A percentile compares a stretch with the other conserved stretches of the same genome.
phyloP scores from a whole-genome alignment of 2,113 vertebrate species.

The Ophiodon elongatus region DNA sequence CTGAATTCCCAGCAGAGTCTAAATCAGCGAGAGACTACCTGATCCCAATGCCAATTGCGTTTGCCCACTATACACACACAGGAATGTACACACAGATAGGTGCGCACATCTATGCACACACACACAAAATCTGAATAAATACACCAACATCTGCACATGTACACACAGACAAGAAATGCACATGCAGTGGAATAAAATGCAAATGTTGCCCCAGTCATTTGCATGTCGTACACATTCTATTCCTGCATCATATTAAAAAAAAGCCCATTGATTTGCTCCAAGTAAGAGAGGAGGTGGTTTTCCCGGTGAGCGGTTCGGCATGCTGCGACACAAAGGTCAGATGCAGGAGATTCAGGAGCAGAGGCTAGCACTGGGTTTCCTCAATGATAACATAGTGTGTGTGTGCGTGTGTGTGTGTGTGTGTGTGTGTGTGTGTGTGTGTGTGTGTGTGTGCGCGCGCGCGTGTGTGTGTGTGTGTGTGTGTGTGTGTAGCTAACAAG shows the following conservation, averaged over 20 bases:
- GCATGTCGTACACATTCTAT: constrained; percentile 39
- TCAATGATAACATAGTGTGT: not conserved
- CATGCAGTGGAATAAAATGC: constrained; percentile 53
- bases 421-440: constrained; percentile 4
- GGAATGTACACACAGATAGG: not conserved
- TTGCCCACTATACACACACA: constrained; percentile 14
- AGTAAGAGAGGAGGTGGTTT: constrained; percentile 38
- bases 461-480: not conserved
- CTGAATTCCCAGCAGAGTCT: constrained; percentile 65
- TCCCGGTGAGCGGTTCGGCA: constrained; percentile 26
- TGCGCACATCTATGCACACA: not conserved
- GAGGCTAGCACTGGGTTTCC: constrained; percentile 20
- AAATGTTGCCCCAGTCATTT: constrained; percentile 55
- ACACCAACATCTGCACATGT: not conserved
- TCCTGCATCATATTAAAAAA: constrained; percentile 32
- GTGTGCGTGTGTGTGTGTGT: not conserved
- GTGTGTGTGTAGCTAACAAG: not conserved
- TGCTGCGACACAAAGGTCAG: constrained; percentile 63
- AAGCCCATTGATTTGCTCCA: constrained; percentile 32
- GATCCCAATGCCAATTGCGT: constrained; percentile 59
- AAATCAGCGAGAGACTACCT: constrained; percentile 65
- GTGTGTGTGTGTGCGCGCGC: not conserved
- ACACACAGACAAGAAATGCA: not conserved
- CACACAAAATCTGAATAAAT: constrained; percentile 11
- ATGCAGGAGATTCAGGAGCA: constrained; percentile 27